Conservation (phyloP, 1,140 invertebrate genomes). For the Globodera rostochiensis region DNA sequence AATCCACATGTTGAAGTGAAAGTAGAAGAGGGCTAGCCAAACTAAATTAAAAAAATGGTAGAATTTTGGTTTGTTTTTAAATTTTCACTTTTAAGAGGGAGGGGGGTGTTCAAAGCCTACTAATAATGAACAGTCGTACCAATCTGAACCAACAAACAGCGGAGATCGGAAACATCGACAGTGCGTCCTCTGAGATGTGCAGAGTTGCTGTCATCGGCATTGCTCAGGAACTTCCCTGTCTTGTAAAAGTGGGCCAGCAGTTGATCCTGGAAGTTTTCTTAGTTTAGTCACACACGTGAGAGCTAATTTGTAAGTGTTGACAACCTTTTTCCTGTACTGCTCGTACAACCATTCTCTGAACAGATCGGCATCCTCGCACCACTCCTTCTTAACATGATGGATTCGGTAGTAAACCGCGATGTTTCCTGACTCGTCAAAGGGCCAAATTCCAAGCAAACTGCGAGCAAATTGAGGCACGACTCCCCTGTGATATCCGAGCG, state of each 20-base stretch:
- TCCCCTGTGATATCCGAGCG: constrained; percentile 57
- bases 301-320: constrained; percentile 6
- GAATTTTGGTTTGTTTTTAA: too few relatives aligned
- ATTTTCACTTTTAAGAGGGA: too few relatives aligned
- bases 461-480: constrained; percentile 51
- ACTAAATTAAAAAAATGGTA: constrained; percentile 19
- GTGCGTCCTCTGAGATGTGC: background rate
- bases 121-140: background rate
- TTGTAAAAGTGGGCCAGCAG: constrained; percentile 54
- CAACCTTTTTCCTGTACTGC: constrained; percentile 54
- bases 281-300: background rate
- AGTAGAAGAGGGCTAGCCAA: constrained; percentile 56
- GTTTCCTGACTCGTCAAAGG: constrained; percentile 32
- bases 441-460: constrained; percentile 60
- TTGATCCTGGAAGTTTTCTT: constrained; percentile 43
- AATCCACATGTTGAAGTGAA: constrained; percentile 53
- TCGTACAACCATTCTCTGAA: constrained; percentile 59
- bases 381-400: constrained; percentile 48
- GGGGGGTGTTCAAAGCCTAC: too few relatives aligned
- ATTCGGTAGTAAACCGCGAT: constrained; percentile 59
- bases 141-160: constrained; percentile 47
- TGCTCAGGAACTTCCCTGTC: constrained; percentile 46
- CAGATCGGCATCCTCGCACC: constrained; percentile 45
- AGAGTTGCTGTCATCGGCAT: background rate
- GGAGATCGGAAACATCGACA: constrained; percentile 43